Conservation (phyloP, 2,113 vertebrate genomes). For the Oncorhynchus clarkii region DNA sequence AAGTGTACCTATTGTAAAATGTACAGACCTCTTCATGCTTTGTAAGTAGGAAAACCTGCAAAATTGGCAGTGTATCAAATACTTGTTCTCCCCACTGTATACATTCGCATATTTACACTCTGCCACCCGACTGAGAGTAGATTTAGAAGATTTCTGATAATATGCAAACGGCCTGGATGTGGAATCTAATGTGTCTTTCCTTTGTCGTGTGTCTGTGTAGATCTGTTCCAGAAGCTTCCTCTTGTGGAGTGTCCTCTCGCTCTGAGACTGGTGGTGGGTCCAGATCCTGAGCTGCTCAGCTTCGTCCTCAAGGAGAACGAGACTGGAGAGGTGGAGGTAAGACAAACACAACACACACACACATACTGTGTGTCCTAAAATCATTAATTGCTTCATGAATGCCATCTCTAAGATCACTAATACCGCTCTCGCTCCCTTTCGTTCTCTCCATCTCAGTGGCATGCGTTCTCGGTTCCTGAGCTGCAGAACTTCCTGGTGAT, state of each 20-base stretch:
- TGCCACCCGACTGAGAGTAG: neutral
- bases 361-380: too few relatives aligned
- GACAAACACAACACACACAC: neutral
- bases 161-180: neutral
- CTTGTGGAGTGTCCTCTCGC: slow-evolving; percentile 83
- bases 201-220: slow-evolving; percentile 58
- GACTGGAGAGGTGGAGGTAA: slow-evolving; percentile 92
- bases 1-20: too few relatives aligned
- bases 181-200: neutral
- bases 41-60: too few relatives aligned
- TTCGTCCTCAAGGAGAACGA: slow-evolving; percentile 97
- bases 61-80: too few relatives aligned
- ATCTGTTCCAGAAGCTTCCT: slow-evolving; percentile 90
- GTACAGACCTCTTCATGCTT: too few relatives aligned
- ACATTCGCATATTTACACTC: neutral
- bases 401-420: neutral
- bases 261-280: slow-evolving; percentile 85
- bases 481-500: slow-evolving; percentile 96
- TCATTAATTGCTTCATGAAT: neutral
- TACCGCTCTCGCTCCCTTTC: neutral
- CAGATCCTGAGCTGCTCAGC: slow-evolving; percentile 81
- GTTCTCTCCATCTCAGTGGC: slow-evolving; percentile 78
- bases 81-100: too few relatives aligned
- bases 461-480: slow-evolving; percentile 93
- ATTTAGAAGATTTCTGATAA: slow-evolving; percentile 1